Evolutionary conservation across 1,140 invertebrate genomes (phyloP).

Genomic region (Procambarus virginalis): DNA sequence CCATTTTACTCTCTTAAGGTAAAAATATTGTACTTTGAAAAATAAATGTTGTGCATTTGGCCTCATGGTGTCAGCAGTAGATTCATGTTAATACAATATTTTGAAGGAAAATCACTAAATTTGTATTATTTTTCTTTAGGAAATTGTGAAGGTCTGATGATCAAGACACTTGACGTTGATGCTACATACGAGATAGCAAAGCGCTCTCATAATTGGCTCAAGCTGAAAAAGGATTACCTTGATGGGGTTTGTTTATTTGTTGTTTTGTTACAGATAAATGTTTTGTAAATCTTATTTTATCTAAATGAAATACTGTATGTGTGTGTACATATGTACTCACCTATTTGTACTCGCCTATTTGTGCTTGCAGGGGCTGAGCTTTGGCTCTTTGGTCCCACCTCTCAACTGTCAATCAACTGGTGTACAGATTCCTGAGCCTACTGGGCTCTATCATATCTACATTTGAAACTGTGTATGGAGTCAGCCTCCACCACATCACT

Average conservation of each 20-base stretch:
- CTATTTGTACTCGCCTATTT: too few species aligned
- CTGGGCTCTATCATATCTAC: too few species aligned
- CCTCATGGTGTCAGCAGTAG: background rate
- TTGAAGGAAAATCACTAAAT: background rate
- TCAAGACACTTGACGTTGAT: constrained; percentile 94
- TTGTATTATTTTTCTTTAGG: constrained; percentile 75
- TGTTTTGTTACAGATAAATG: constrained; percentile 65
- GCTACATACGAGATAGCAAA: constrained; percentile 99
- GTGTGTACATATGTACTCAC: too few species aligned
- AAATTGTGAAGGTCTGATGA: constrained; percentile 99
- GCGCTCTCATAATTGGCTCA: constrained; percentile 97
- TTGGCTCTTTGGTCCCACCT: too few species aligned
- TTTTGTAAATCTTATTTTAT: constrained; percentile 69
- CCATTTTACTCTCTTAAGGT: too few species aligned
- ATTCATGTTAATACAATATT: background rate
- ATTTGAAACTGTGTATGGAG: too few species aligned
- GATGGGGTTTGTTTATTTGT: constrained; percentile 90
- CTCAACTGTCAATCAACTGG: too few species aligned
- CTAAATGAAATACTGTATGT: background rate
- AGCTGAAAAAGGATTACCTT: constrained; percentile 98
- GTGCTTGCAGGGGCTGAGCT: too few species aligned
- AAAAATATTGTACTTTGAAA: too few species aligned
- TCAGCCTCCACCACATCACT: too few species aligned
- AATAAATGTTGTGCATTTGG: too few species aligned
- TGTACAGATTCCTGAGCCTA: too few species aligned